phyloP scores from a whole-genome alignment of 1,140 invertebrate species.

The Drosophila bipectinata region DNA sequence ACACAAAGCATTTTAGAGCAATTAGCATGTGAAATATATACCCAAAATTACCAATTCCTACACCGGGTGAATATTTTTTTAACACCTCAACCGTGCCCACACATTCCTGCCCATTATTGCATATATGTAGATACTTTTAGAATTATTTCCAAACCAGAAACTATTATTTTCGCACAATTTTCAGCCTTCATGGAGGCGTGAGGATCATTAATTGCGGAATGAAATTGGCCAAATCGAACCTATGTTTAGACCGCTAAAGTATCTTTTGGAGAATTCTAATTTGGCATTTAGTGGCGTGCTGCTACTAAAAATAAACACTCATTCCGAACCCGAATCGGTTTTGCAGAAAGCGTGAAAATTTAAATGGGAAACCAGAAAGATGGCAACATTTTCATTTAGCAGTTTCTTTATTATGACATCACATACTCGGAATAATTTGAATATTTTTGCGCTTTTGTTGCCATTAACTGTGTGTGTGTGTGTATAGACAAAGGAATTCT shows the following conservation, averaged over 20 bases:
- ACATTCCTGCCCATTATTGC: slow-evolving; percentile 19
- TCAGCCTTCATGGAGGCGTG: slow-evolving; percentile 15
- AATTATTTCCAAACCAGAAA: slow-evolving; percentile 2
- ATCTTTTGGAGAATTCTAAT: slow-evolving; percentile 14
- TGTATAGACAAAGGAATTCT: slow-evolving; percentile 29
- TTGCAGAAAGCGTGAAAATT: neutral
- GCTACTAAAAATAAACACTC: slow-evolving; percentile 20
- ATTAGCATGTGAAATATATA: slow-evolving; percentile 20
- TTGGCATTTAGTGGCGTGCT: slow-evolving; percentile 1
- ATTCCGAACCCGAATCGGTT: slow-evolving; percentile 10
- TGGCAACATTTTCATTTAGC: slow-evolving; percentile 38
- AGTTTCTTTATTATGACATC: slow-evolving; percentile 67
- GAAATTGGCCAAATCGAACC: slow-evolving; percentile 39
- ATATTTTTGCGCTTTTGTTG: slow-evolving; percentile 62
- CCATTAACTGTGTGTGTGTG: slow-evolving; percentile 24
- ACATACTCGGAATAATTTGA: slow-evolving; percentile 76
- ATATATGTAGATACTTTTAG: neutral
- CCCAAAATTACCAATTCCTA: slow-evolving; percentile 6
- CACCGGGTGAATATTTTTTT: neutral
- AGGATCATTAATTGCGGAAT: slow-evolving; percentile 26
- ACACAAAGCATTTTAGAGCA: slow-evolving; percentile 3
- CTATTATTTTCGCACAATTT: slow-evolving; percentile 44
- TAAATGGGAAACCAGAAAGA: slow-evolving; percentile 42
- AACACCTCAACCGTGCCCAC: slow-evolving; percentile 27
- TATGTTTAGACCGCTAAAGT: slow-evolving; percentile 14